Base-by-base conservation (phyloP, 2,888 invertebrate genomes). In the Metallyticus violacea region DNA sequence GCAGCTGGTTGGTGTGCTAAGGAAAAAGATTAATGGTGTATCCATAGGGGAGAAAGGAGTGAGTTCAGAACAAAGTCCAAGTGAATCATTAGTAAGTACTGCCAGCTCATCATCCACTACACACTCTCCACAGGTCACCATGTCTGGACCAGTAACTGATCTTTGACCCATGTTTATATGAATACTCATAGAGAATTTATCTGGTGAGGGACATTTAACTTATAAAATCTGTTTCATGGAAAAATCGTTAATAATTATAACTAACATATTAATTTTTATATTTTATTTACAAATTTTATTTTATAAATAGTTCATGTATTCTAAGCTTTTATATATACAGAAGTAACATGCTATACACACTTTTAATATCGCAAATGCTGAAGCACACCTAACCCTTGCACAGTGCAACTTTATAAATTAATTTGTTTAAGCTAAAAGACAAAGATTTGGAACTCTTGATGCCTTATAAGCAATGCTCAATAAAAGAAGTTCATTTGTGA, bases 91-190 rank as follows among this genome's bases (percentile, higher is more conserved):
- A 93, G 86, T 83, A 25, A 87, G 87, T 77, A 86, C 83, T 26
- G 81, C 28, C 15, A 85, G 85, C 77, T 81, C 86, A 26, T 81
- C 81, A 15, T 79, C 86, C 25, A 79, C 83, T 26, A 30, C 87
- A 91, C 92, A 92, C 26, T 91, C 92, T 85, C 92, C 91, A 86
- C 90, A 91, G 87, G 91, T 92, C 76, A 93, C 94, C 62, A 92
- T 94, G 82, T 93, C 94, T 88, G 94, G 94, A 26, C 94, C 94
- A 25, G 94, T 94, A 26, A 94, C 94, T 2, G 94, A 94, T 90
- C 93, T 93, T 92, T 93, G 88, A 89, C 86, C 28, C 28, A 7
- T 3, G 28, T 7, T 0, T 76, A 7, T 40, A 9, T 62, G 0
- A 62, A 2, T 62, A 62, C 22, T 62, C 22, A 62, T 22, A 62